These are phyloP conservation scores for Eristalinus aeneus DNA, from an alignment of 2,888 invertebrate species.

Conservation along the genomic window DNA sequence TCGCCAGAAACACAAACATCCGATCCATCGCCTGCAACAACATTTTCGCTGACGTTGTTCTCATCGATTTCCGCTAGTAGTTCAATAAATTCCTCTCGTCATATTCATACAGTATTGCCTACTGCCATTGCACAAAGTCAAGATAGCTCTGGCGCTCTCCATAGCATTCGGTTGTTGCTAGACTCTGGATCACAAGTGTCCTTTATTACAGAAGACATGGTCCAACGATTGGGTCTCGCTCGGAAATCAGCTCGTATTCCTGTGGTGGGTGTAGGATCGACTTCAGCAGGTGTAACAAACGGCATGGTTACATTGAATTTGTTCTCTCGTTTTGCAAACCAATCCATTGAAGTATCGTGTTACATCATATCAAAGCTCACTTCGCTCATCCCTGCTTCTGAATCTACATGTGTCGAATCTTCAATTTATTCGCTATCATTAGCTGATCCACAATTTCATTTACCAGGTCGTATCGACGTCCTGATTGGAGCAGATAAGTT, in stretches of 20 bases:
- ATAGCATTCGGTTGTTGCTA: background rate
- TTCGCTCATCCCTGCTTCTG: background rate
- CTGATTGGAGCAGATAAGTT: too few relatives aligned
- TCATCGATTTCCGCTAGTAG: too few relatives aligned
- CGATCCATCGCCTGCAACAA: too few relatives aligned
- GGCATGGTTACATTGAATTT: background rate
- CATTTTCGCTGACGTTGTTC: too few relatives aligned
- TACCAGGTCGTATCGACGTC: background rate
- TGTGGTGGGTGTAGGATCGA: too few relatives aligned
- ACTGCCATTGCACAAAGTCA: conserved; percentile 1
- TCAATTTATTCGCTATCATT: background rate
- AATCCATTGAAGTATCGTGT: background rate
- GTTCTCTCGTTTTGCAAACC: background rate
- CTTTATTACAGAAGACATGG: background rate
- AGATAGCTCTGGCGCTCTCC: background rate
- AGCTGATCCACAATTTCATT: background rate
- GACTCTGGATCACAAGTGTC: background rate
- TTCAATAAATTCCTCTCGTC: too few relatives aligned
- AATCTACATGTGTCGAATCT: background rate
- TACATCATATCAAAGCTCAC: background rate
- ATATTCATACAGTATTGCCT: conserved; percentile 3
- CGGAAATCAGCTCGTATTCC: background rate
- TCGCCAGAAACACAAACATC: background rate
- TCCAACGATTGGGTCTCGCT: background rate
- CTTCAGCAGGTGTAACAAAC: background rate